Evolutionary conservation across 2,888 invertebrate species (phyloP), one percentile per base, ranked within the genome.

Genomic region (Herminia tarsipennalis): DNA sequence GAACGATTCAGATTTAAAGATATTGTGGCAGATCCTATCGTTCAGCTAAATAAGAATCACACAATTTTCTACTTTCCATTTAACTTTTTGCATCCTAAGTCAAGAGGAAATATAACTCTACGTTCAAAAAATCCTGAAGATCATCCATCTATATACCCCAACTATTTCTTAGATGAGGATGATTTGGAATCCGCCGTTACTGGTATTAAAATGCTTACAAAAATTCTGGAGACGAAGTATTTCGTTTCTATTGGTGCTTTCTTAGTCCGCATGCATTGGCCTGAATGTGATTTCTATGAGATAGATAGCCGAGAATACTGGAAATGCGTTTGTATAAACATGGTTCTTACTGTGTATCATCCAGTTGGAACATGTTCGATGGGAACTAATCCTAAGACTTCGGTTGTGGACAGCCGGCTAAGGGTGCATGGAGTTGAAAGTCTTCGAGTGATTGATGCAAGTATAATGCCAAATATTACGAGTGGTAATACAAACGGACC

Each of bases 401-500:
- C 78, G 6, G 81, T 81, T 0, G 80, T 82, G 0, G 93, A 94
- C 74, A 92, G 94, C 0, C 78, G 93, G 20, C 77, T 96, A 5
- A 92, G 87, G 50, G 94, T 96, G 0, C 92, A 94, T 44, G 94
- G 94, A 0, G 85, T 95, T 0, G 71, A 83, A 8, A 93, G 93
- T 8, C 80, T 96, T 1, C 88, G 96, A 17, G 95, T 96, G 0
- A 92, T 93, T 0, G 96, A 96, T 73, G 95, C 95, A 0, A 95
- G 95, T 38, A 93, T 97, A 36, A 96, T 97, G 96, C 96, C 96
- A 0, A 90, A 78, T 1, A 92, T 95, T 32, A 92, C 94, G 0
- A 96, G 95, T 69, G 95, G 95, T 0, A 96, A 96, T 73, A 96
- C 95, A 0, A 96, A 96, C 69, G 96, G 94, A 0, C 95, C 96